Conservation (phyloP, 2,888 invertebrate genomes). For the Entomobrya multifasciata region DNA sequence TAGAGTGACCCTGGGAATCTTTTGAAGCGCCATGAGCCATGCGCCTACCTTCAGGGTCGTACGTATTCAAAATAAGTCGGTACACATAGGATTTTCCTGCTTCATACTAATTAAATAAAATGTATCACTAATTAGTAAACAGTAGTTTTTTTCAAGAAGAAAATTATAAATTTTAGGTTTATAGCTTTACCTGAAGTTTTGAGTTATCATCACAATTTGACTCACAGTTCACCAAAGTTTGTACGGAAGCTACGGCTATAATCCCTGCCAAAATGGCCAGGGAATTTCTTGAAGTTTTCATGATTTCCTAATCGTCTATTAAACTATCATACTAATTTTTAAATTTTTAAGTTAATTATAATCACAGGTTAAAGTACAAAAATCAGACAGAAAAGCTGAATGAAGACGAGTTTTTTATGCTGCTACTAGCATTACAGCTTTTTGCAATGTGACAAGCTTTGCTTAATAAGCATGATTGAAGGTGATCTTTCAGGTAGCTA, state of each 20-base stretch:
- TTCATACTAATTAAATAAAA: conserved; percentile 56
- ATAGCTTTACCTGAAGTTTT: conserved; percentile 34
- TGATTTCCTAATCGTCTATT: too few relatives aligned
- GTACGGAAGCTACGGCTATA: background rate
- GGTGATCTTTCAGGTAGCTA: too few relatives aligned
- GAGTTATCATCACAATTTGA: conserved; percentile 39
- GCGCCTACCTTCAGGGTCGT: background rate
- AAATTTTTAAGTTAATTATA: background rate
- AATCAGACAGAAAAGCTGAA: too few relatives aligned
- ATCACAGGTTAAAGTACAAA: background rate
- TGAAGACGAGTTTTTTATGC: too few relatives aligned
- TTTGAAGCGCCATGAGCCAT: background rate
- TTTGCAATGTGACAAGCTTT: too few relatives aligned
- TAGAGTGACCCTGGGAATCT: background rate
- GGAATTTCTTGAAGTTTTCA: background rate
- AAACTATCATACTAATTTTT: background rate
- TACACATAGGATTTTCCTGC: conserved; percentile 67
- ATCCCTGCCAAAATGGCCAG: background rate
- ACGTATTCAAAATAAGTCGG: conserved; percentile 19
- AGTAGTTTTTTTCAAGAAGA: too few relatives aligned
- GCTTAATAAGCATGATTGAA: too few relatives aligned
- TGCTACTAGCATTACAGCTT: too few relatives aligned
- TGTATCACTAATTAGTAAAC: background rate
- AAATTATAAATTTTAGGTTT: background rate
- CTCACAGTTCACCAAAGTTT: background rate